A percentile compares a stretch with the other conserved stretches of the same genome.
phyloP scores from a whole-genome alignment of 2,797 vertebrate genomes.

The Leptatherina wallacei region DNA sequence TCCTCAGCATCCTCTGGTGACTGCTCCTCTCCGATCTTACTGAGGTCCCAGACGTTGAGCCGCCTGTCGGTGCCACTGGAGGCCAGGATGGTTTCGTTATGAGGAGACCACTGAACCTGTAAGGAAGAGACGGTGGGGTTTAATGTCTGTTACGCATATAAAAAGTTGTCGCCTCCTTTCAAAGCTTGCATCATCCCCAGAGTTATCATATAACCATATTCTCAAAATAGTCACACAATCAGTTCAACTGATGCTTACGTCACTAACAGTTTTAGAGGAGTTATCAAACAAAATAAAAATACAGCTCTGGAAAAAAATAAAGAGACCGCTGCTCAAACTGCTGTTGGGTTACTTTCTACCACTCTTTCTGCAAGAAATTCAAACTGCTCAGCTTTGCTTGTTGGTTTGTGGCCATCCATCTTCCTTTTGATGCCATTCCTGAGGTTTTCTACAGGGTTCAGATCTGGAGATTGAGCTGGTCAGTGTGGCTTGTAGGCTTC shows the following conservation, averaged over 20 bases:
- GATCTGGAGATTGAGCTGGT: no score
- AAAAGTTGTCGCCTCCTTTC: not conserved
- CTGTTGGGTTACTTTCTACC: no score
- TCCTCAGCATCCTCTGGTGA: slow-evolving; percentile 98
- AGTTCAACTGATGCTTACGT: not conserved
- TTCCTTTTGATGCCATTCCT: no score
- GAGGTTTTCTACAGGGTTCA: no score
- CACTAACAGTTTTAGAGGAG: not conserved
- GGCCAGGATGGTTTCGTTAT: slow-evolving; percentile 97
- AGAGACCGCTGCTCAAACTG: no score
- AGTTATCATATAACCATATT: not conserved
- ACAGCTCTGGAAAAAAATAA: no score
- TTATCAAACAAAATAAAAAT: not conserved
- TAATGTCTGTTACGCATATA: not conserved
- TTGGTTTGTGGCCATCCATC: no score
- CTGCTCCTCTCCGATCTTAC: slow-evolving; percentile 98
- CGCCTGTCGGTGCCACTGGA: slow-evolving; percentile 96
- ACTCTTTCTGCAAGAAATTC: no score
- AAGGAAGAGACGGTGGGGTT: not conserved
- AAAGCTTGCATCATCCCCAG: not conserved
- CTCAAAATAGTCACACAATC: not conserved
- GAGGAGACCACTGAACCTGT: slow-evolving; percentile 98
- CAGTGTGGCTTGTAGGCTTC: no score
- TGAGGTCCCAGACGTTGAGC: slow-evolving; percentile 98
- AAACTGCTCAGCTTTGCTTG: no score